phyloP scores from a whole-genome alignment of 2,888 invertebrate species.

The Oscheius sp. region DNA sequence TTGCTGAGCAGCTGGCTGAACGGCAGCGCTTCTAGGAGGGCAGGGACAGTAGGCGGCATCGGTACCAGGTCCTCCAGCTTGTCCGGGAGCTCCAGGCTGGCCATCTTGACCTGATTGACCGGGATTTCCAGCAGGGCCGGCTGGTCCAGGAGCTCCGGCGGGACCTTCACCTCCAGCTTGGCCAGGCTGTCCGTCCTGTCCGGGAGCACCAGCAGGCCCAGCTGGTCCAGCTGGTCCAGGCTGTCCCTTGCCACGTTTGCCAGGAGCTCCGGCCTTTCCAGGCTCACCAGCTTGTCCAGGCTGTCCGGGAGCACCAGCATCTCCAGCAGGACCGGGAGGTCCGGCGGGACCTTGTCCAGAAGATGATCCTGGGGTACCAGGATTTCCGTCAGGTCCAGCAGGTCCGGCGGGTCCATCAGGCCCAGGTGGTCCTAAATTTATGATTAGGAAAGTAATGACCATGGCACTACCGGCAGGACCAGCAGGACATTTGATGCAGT shows the following conservation, averaged over 20 bases:
- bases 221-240: constrained; percentile 42
- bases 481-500: no score
- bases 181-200: no score
- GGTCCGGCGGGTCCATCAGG: not conserved
- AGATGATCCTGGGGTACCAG: no score
- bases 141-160: not conserved
- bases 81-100: constrained; percentile 8
- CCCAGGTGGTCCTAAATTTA: constrained; percentile 39
- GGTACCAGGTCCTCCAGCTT: constrained; percentile 5
- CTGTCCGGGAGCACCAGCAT: no score
- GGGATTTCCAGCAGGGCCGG: constrained; percentile 11
- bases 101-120: constrained; percentile 5
- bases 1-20: no score
- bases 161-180: not conserved
- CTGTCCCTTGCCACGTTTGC: not conserved
- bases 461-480: no score
- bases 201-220: not conserved
- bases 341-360: no score
- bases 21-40: no score
- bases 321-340: no score
- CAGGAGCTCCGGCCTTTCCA: not conserved
- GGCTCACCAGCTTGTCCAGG: constrained; percentile 3
- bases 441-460: no score
- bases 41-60: constrained; percentile 9
- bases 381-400: no score